Conservation (phyloP, 2,113 vertebrate genomes). For the Phylloscopus trochilus region DNA sequence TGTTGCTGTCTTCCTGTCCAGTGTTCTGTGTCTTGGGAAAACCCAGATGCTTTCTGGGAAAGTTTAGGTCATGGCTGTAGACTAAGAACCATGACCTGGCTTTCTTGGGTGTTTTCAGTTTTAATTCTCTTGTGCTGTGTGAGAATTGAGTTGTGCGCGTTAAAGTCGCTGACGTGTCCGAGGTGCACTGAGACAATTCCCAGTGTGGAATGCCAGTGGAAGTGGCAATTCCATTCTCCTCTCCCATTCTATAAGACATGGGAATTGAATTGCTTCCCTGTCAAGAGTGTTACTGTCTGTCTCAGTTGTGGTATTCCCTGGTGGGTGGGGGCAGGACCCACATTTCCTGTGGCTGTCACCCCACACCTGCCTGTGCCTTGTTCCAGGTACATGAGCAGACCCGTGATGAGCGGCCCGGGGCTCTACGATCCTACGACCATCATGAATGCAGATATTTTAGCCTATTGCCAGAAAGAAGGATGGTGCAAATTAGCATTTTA, state of each 20-base stretch:
- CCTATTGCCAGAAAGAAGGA: constrained; percentile 99
- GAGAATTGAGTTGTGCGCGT: accelerated
- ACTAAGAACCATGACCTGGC: background rate
- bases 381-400: constrained; percentile 93
- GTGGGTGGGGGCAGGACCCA: background rate
- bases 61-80: background rate
- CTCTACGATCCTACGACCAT: constrained; percentile 98
- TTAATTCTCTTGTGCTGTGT: background rate
- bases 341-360: background rate
- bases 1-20: background rate
- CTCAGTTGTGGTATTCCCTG: background rate
- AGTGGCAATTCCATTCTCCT: background rate
- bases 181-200: background rate
- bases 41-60: background rate
- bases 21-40: background rate
- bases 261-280: background rate
- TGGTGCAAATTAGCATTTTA: constrained; percentile 99
- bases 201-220: accelerated
- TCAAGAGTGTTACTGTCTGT: background rate
- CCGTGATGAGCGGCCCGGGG: constrained; percentile 96
- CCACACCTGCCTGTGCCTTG: background rate
- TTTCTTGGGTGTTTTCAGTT: background rate
- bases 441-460: constrained; percentile 99
- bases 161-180: accelerated
- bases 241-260: background rate